phyloP scores from a whole-genome alignment of 1,140 invertebrate genomes.

The Chrysoperla carnea region DNA sequence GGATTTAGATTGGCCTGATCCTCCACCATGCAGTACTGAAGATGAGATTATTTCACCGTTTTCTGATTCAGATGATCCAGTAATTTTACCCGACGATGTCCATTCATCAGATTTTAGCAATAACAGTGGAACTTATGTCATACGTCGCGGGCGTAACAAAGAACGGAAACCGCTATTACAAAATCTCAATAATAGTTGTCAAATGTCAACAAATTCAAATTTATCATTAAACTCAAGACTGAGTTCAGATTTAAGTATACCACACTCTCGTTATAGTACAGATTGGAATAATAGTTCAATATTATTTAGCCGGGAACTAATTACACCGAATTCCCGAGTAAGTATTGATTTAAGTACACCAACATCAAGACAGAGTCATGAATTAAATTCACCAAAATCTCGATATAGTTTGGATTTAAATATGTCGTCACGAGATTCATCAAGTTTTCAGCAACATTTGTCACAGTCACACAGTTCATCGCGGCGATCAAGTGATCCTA shows the following conservation, averaged over 20 bases:
- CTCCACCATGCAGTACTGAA: conserved; percentile 42
- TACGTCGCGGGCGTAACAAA: conserved; percentile 41
- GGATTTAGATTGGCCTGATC: conserved; percentile 42
- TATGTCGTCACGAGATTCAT: conserved; percentile 22
- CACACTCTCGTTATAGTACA: conserved; percentile 32
- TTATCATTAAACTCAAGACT: conserved; percentile 35
- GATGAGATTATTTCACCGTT: conserved; percentile 45
- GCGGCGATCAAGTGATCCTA: conserved; percentile 13
- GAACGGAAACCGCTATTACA: conserved; percentile 27
- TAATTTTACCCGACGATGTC: conserved; percentile 23
- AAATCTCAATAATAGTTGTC: conserved; percentile 5
- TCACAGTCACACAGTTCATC: conserved; percentile 19
- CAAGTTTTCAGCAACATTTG: conserved; percentile 13
- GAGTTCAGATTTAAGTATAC: conserved; percentile 36
- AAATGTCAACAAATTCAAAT: conserved; percentile 23
- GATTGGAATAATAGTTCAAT: conserved; percentile 30
- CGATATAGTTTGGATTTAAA: conserved; percentile 36
- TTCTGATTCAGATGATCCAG: conserved; percentile 39
- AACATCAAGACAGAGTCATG: conserved; percentile 30
- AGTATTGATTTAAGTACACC: conserved; percentile 35
- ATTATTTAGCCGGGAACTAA: conserved; percentile 27
- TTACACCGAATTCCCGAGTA: conserved; percentile 37
- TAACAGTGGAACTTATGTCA: conserved; percentile 47
- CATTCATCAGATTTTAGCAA: conserved; percentile 34
- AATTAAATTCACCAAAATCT: conserved; percentile 35